A percentile compares a stretch with the other conserved stretches of the same genome.
Evolutionary conservation across 35 echinoderm and acorn worm species (phyloP).

Genomic region (Patiria miniata): DNA sequence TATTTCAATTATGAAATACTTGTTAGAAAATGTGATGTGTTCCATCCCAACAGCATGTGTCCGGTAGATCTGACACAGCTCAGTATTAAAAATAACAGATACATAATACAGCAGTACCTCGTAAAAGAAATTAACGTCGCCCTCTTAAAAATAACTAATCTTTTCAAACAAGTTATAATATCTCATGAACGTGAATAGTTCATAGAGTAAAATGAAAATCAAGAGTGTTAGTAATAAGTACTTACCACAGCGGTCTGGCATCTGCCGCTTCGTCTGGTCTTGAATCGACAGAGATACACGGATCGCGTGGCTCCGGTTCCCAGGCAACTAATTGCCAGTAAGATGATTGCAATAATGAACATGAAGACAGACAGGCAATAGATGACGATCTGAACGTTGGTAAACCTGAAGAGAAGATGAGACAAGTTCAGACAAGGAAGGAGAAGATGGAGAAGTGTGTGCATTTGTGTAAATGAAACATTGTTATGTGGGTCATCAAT

Average conservation of each 20-base stretch:
- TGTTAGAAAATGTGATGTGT: too few species aligned
- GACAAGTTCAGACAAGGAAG: neutral
- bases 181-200: too few species aligned
- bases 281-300: slow-evolving; percentile 82
- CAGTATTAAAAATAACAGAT: too few species aligned
- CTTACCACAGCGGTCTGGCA: slow-evolving; percentile 85
- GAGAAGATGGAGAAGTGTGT: neutral
- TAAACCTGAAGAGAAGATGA: slow-evolving; percentile 13
- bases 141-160: too few species aligned
- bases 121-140: too few species aligned
- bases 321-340: slow-evolving; percentile 74
- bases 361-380: slow-evolving; percentile 46
- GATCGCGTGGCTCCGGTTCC: slow-evolving; percentile 83
- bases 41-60: too few species aligned
- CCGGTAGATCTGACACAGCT: too few species aligned
- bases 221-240: neutral
- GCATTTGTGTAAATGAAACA: neutral
- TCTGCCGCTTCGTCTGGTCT: slow-evolving; percentile 69
- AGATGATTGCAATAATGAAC: slow-evolving; percentile 59
- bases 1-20: too few species aligned
- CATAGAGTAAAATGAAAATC: too few species aligned
- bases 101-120: too few species aligned
- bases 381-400: slow-evolving; percentile 7
- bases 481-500: neutral
- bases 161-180: too few species aligned